Evolutionary conservation across 2,888 invertebrate genomes (phyloP).

Genomic region (Tenodera sinensis): DNA sequence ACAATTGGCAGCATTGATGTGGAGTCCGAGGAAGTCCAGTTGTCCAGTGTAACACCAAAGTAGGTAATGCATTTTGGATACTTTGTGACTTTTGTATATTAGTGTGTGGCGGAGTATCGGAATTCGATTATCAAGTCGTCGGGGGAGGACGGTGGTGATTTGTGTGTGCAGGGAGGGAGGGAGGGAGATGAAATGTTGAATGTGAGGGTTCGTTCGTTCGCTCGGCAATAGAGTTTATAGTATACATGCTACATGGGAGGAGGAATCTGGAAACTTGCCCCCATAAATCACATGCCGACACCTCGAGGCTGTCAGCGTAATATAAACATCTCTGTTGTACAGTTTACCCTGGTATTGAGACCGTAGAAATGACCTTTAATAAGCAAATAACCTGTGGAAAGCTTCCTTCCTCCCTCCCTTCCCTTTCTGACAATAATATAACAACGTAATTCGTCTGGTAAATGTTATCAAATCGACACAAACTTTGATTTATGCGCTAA

Average conservation of each 20-base stretch:
- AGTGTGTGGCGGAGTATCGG: constrained; percentile 22
- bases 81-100: constrained; percentile 20
- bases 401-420: background rate
- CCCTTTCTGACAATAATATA: background rate
- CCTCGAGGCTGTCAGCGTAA: background rate
- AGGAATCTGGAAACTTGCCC: background rate
- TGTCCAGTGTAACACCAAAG: background rate
- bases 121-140: constrained; percentile 27
- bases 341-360: background rate
- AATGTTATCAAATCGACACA: background rate
- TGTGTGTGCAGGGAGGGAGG: background rate
- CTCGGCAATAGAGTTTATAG: background rate
- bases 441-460: background rate
- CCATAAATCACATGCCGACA: constrained; percentile 1
- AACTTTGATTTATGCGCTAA: background rate
- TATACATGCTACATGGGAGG: background rate
- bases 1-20: background rate
- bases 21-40: background rate
- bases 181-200: background rate
- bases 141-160: constrained; percentile 5
- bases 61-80: constrained; percentile 15
- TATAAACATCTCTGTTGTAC: background rate
- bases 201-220: background rate
- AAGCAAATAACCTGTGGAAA: background rate
- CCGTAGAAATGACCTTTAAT: background rate